Percentiles rank a stretch among this genome's conserved stretches.
These are phyloP conservation scores for Akabosia matsudoensis DNA, from an alignment of 1,140 invertebrate species.

Conservation along the genomic window DNA sequence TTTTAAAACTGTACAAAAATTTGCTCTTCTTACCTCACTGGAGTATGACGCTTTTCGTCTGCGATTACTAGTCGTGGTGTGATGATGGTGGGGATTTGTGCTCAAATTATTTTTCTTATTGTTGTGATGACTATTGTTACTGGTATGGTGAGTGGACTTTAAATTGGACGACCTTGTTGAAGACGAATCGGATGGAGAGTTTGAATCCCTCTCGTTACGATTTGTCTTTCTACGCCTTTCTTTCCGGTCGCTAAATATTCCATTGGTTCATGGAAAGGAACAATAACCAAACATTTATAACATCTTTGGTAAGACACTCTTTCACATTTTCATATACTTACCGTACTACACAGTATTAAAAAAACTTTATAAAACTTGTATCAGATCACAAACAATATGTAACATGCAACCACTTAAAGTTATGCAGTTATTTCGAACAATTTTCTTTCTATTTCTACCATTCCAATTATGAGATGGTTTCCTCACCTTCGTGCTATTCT, in stretches of 20 bases:
- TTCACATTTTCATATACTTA: not conserved
- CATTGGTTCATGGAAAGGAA: not conserved
- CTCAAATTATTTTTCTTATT: constrained; percentile 36
- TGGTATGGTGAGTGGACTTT: constrained; percentile 20
- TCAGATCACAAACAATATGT: not conserved
- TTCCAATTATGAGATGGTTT: not conserved
- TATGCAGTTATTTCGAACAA: not conserved
- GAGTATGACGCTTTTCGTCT: constrained; percentile 31
- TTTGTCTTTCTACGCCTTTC: constrained; percentile 37
- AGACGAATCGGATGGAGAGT: constrained; percentile 33
- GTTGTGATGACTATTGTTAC: constrained; percentile 6
- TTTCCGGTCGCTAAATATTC: constrained; percentile 40
- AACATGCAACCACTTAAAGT: not conserved
- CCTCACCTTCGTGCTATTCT: constrained; percentile 1
- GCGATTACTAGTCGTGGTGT: constrained; percentile 22
- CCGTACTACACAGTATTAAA: not conserved
- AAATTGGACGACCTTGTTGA: constrained; percentile 25
- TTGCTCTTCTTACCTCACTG: constrained; percentile 34
- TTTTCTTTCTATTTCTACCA: not conserved
- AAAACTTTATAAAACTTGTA: not conserved
- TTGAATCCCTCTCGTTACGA: constrained; percentile 25
- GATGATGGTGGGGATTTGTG: not conserved
- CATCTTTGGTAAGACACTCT: not conserved
- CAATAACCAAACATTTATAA: not conserved
- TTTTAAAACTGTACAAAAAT: too few species aligned